Base-by-base conservation (phyloP, 2,888 invertebrate genomes). In the Cremastinae sp. region DNA sequence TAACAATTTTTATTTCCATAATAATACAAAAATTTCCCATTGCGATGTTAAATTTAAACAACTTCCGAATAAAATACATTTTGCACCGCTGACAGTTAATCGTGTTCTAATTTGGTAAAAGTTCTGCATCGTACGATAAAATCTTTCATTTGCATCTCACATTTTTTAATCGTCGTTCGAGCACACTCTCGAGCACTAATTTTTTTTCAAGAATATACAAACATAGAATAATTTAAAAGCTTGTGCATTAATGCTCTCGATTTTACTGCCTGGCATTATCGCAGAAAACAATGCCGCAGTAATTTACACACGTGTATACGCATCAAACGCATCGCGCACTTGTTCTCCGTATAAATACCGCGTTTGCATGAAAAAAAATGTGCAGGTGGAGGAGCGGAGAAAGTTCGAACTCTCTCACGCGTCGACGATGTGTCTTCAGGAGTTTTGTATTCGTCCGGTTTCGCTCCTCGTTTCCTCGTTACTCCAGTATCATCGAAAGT, bases 321-420 rank as follows among this genome's bases (percentile, higher is more conserved):
- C 55, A 39, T 12, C 9, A 35, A 12, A 12, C 37, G 39, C 51
- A n/a, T 22, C 20, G 3, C 14, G 45, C n/a, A 28, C 2, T 3
- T 35, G 28, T 2, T 43, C 20, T 16, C 10, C 2, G n/a, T 14
- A 16, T 35, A 45, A 18, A 55, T 43, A 37, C 1, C 22, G 18
- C 7, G 43, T 43, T 1, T 5, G 12, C 43, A 35, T 35, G 35
- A 8, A 49, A 4, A 43, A 12, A 14, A 8, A 37, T 18, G 37
- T 4, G 47, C 75, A 62, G 58, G 64, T 73, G 76, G 20, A 73
- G 39, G 56, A n/a, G 47, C 47, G 28, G 76, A 73, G 76, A 76
- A 76, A 76, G 76, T 76, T 76, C 51, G 45, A 58, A 72, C 73
- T 53, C 76, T 76, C 73, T 72, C 73, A 59, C 56, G 66, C 51